Base-by-base conservation (phyloP, 2,113 vertebrate species). In the Columba janthina region DNA sequence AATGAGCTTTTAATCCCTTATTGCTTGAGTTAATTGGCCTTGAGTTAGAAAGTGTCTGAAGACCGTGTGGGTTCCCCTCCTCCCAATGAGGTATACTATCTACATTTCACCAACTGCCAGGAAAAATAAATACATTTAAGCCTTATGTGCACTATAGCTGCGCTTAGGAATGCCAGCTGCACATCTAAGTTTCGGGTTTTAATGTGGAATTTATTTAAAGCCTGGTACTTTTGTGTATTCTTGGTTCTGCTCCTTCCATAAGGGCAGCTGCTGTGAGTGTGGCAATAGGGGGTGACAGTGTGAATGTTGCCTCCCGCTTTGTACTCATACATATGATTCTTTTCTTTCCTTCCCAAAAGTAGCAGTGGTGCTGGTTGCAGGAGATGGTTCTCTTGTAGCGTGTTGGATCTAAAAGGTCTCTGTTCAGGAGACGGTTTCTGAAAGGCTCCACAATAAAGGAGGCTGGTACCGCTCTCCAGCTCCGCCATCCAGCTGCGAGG, bases 401-500 rank as follows among this genome's bases (percentile, higher is more conserved):
- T 25, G 31, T 66, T 61, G 40, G 81, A 88, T 94, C 95, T 97
- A 4, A 94, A 20, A 95, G 94, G 78, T 80, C 92, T 97, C 94
- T 98, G 91, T 97, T 89, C 80, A 62, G 66, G 73, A 67, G 46
- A 16, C 14, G 25, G 40, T 83, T 95, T 90, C 79, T 96, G 88
- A 94, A 97, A 95, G 85, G 70, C 85, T 97, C 91, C 94, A 8
- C 81, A 81, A n/a, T 85, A 95, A 96, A 97, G 94, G 97, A 97
- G 95, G 97, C 97, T 98, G 97, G 97, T 95, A 97, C 96, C 86
- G 94, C 96, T 97, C 88, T 97, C 94, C 84, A 19, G 65, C 86
- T 91, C 65, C 26, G 54, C 87, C 93, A 73, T 86, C 81, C 96
- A 97, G 92, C 96, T 97, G 97, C 92, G 81, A 80, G 60, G 48